Percentiles rank a stretch among this genome's conserved stretches.
phyloP scores from a whole-genome alignment of 2,113 vertebrate species.

The Syngnathus scovelli region DNA sequence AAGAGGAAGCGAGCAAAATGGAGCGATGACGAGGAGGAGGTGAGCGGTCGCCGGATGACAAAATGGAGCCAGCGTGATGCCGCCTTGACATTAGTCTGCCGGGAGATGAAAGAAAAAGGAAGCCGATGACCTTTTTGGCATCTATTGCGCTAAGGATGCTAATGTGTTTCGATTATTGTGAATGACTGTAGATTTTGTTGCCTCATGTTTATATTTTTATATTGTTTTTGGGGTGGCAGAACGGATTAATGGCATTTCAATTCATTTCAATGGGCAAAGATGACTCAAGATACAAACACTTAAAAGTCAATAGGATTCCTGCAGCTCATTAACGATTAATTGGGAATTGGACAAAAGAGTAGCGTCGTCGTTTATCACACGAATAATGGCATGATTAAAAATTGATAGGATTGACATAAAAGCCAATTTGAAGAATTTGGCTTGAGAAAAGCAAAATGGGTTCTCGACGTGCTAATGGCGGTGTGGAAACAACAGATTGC shows the following conservation, averaged over 20 bases:
- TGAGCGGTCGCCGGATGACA: constrained; percentile 34
- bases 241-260: too few relatives aligned
- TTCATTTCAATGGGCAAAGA: too few relatives aligned
- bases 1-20: constrained; percentile 58
- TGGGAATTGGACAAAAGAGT: not conserved
- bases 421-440: not conserved
- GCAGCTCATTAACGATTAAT: not conserved
- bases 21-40: constrained; percentile 19
- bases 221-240: too few relatives aligned
- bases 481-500: not conserved
- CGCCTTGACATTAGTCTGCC: not conserved
- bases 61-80: constrained; percentile 25
- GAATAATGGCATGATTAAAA: not conserved
- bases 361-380: not conserved
- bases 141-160: not conserved
- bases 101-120: not conserved
- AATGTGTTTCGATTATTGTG: not conserved
- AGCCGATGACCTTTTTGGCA: not conserved
- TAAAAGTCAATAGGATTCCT: too few relatives aligned
- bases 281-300: too few relatives aligned
- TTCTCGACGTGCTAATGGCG: not conserved
- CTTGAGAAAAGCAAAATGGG: not conserved
- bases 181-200: not conserved
- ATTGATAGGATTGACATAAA: not conserved
- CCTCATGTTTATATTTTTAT: too few relatives aligned